Evolutionary conservation across 2,888 invertebrate species (phyloP), one percentile per base, ranked within the genome.

Genomic region (Drosophila borealis): DNA sequence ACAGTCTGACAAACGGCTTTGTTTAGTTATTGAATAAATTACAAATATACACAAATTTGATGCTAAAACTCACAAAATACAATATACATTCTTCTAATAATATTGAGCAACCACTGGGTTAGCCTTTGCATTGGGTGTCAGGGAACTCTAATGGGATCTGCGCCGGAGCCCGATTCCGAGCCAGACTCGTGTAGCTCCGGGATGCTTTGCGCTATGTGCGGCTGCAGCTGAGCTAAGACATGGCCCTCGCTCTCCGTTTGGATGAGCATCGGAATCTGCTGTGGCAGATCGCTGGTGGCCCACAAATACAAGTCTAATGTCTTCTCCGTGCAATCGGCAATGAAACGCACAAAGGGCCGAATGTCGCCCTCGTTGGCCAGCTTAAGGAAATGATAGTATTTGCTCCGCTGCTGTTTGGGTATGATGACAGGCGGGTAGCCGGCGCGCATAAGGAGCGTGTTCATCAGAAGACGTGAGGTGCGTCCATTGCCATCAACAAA

Each of bases 401-500:
- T 94, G 84, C 96, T 95, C 17, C 95, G 93, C 90, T 96, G 96
- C 82, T 98, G 96, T 90, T 98, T 98, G 60, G 96, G 95, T 72
- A 99, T 96, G 78, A 98, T 98, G 13, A 99, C 97, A 0, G 99
- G 98, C 0, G 99, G 99, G 93, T 97, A 99, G 0, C 99, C 98
- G 1, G 97, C 97, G 92, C 96, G 96, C 96, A 99, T 97, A 36
- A 99, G 94, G 73, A 99, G 95, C 81, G 98, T 94, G 93, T 99
- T 99, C 98, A 99, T 99, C 2, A 99, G 94, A 25, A 99, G 94
- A 33, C 99, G 94, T 13, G 98, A 98, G 0, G 99, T 99, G 89
- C 99, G 94, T 0, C 99, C 99, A 90, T 99, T 99, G 50, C 99
- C 99, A 92, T 99, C 99, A 3, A 96, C 94, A 93, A 99, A 99